Base-by-base conservation (phyloP, 2,888 invertebrate genomes). In the Tinea trinotella region DNA sequence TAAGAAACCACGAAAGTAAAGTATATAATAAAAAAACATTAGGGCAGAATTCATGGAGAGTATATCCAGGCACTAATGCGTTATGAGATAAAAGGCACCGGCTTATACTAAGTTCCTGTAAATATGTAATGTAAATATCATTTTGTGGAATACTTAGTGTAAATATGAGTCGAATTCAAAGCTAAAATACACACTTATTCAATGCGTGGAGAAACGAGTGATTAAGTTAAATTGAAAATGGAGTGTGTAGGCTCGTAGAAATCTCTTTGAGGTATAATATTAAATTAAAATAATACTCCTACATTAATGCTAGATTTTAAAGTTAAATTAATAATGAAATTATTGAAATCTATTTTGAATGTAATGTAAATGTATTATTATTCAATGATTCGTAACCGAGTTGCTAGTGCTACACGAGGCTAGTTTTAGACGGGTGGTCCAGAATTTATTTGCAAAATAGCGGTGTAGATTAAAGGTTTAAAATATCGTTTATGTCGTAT, bases 1-100 rank as follows among this genome's bases (percentile, higher is more conserved):
- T 40, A 40, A 40, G 40, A 4, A 40, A 13, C 7, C 40, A n/a
- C 6, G 12, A 40, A 40, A 40, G 40, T 40, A 40, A 13, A 40
- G 40, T 46, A 19, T 46, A 46, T 19, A 12, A 19, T 46, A 46
- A 19, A 50, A 50, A 50, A 24, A 50, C 50, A 50, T 50, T 50
- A 24, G 24, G 19, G 13, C 13, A n/a, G 24, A 50, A 50, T 50
- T 24, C 15, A 24, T 24, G 50, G n/a, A 50, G 24, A 50, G 24
- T 6, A 50, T 13, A 50, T 24, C 50, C 50, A 46, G n/a, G 13
- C 24, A 50, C 13, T 24, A 50, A 22, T 24, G 50, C 48, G 20
- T 15, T 50, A 50, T 50, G 24, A 50, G 24, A 50, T 50, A 50
- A 50, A 50, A 50, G 50, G 49, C 19, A 20, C 50, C 24, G 46